Evolutionary conservation across 2,113 vertebrate species (phyloP), one percentile per base, ranked within the genome.

Genomic region (Scolopax mira): DNA sequence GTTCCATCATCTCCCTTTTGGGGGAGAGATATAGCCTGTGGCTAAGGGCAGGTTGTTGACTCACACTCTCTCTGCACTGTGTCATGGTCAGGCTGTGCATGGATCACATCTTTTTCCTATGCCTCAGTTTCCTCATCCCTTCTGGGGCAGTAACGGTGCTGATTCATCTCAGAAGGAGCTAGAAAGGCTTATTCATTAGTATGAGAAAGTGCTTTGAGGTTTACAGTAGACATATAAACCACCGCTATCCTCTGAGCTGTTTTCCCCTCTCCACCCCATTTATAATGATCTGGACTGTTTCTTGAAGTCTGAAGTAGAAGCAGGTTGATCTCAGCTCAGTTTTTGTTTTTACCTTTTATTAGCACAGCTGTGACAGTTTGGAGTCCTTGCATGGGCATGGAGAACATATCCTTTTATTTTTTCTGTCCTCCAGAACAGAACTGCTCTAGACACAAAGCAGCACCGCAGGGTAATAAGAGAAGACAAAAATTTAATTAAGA

Each of bases 401-500:
- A 85, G 82, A 94, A 72, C 31, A 28, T 52, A 79, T 5, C 91
- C 17, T 85, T 88, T 80, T 75, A 55, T 94, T 84, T 79, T 91
- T 94, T 94, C 74, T 58, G 6, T 91, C 28, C 8, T 93, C 78
- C 25, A 17, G 58, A 88, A 42, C 67, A 95, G 58, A 73, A 70
- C 61, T 65, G 42, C 70, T 78, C 69, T 77, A 86, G 88, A 86
- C 72, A 60, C 79, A 94, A 92, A 83, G 67, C 61, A 78, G 49
- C 57, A 84, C 62, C 48, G 48, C 35, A 85, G 33, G 33, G 44
- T 94, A 89, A 85, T 87, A 96, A 86, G 13, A 82, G 58, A 93
- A 93, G 72, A 92, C 57, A 88, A 93, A 85, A 73, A 85, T 64
- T 81, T 85, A 91, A 86, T 93, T 92, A 87, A 89, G 72, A 94